Evolutionary conservation across 2,888 invertebrate species (phyloP), one percentile per base, ranked within the genome.

Genomic region (Mimachlamys varia): DNA sequence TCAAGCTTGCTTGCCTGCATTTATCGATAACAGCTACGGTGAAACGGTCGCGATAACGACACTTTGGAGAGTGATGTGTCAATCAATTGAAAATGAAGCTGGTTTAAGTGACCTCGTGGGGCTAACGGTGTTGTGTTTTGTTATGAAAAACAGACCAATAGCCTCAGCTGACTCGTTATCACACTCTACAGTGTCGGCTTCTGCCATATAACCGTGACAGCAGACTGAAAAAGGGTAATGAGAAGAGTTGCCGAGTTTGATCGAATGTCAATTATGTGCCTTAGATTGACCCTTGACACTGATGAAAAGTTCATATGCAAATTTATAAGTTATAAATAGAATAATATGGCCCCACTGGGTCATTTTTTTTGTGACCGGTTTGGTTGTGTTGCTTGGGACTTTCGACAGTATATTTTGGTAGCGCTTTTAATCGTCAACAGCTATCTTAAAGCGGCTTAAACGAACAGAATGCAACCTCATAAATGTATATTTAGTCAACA

Each of bases 131-230:
- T 76, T 33, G 27, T 76, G 4, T 76, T 27, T 76, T 27, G 76
- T 76, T 76, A 76, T 76, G 76, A 33, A 76, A 76, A 76, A 76
- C 76, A 76, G 76, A 76, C 76, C 76, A 76, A 76, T 76, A 27
- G 17, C 76, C 27, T 27, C 33, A 33, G 76, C 33, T 0, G 5
- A 0, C 76, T 76, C 33, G 76, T 76, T 76, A 76, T 76, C 76
- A 33, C 33, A 33, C 27, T 27, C 33, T 27, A 4, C 76, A 76
- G 76, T 76, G 76, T 76, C 76, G 33, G 76, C 12, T 27, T 10
- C 76, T 76, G 76, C 33, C 76, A 76, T 22, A 15, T 76, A 76
- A 22, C 12, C 7, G 76, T 76, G 76, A 76, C 76, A 76, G 76
- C 27, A 33, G 76, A 76, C 76, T 27, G 33, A 5, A 1, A 33